phyloP scores from a whole-genome alignment of 2,888 invertebrate species.

The Drosophila tanythrix region DNA sequence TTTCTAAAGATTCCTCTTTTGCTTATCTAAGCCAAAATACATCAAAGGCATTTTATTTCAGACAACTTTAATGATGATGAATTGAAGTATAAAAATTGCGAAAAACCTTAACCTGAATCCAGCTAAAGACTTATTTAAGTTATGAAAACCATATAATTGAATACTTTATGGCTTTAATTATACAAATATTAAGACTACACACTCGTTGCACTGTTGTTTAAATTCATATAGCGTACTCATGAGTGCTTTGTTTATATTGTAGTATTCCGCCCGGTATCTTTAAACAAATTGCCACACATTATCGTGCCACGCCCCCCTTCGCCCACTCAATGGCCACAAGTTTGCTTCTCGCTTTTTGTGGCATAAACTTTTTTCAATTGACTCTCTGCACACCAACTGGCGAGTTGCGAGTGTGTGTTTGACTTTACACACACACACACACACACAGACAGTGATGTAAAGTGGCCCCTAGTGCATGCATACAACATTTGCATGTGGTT shows the following conservation, averaged over 20 bases:
- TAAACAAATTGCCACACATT: conserved; percentile 65
- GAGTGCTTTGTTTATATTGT: conserved; percentile 11
- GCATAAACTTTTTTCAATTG: conserved; percentile 75
- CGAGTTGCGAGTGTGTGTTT: conserved; percentile 49
- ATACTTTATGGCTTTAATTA: too few species aligned
- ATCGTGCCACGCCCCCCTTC: conserved; percentile 34
- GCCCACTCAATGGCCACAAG: conserved; percentile 27
- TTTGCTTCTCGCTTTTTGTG: conserved; percentile 38
- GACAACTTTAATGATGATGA: not conserved
- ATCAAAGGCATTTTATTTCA: not conserved
- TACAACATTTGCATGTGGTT: conserved; percentile 28
- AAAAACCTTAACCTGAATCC: not conserved
- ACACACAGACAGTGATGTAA: conserved; percentile 32
- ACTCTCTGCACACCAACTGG: conserved; percentile 56
- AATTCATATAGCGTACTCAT: conserved; percentile 4
- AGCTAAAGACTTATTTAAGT: not conserved
- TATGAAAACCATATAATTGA: not conserved
- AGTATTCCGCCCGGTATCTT: conserved; percentile 56
- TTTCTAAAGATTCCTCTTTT: not conserved
- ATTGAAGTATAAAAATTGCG: not conserved
- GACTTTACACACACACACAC: conserved; percentile 23
- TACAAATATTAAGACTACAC: conserved; percentile 36
- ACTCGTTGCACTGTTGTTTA: conserved; percentile 6
- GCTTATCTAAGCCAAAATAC: not conserved
- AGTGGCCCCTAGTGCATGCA: conserved; percentile 65